phyloP scores from a whole-genome alignment of 2,797 vertebrate species.

The Chanos chanos region DNA sequence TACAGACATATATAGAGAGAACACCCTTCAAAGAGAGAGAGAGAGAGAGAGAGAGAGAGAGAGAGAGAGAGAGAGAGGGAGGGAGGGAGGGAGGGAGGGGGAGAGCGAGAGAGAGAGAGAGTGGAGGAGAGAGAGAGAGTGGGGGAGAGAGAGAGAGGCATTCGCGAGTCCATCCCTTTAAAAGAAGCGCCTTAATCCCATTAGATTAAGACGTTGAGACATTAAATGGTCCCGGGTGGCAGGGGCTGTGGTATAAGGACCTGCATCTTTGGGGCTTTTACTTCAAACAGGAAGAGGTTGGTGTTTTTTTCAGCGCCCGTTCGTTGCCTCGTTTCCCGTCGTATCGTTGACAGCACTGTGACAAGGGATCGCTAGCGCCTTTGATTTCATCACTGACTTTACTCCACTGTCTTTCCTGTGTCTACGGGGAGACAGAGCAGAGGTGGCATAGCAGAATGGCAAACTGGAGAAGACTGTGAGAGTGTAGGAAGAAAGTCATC shows the following conservation, averaged over 20 bases:
- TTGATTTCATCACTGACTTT: slow-evolving; percentile 38
- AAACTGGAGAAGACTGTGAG: slow-evolving; percentile 20
- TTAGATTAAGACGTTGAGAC: slow-evolving; percentile 65
- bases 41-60: not conserved
- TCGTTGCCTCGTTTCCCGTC: slow-evolving; percentile 10
- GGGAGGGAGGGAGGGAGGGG: too few relatives aligned
- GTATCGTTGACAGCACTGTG: slow-evolving; percentile 36
- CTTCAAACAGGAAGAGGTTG: slow-evolving; percentile 39
- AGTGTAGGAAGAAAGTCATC: slow-evolving; percentile 42
- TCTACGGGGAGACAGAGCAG: slow-evolving; percentile 5
- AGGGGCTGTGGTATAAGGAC: slow-evolving; percentile 47
- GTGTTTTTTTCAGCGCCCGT: slow-evolving; percentile 31
- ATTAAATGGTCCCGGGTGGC: slow-evolving; percentile 55
- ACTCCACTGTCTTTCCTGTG: slow-evolving; percentile 18
- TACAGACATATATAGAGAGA: too few relatives aligned
- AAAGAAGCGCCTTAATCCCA: slow-evolving; percentile 57
- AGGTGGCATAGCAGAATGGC: not conserved
- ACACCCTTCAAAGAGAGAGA: too few relatives aligned
- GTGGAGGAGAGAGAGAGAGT: slow-evolving; percentile 9
- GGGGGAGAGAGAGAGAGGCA: not conserved
- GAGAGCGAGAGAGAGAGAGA: slow-evolving; percentile 1
- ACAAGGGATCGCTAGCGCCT: slow-evolving; percentile 44
- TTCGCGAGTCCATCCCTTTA: slow-evolving; percentile 17
- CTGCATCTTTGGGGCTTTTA: slow-evolving; percentile 42
- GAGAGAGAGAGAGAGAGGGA: not conserved